Evolutionary conservation across 1,140 invertebrate species (phyloP).

Genomic region (Galleria mellonella): DNA sequence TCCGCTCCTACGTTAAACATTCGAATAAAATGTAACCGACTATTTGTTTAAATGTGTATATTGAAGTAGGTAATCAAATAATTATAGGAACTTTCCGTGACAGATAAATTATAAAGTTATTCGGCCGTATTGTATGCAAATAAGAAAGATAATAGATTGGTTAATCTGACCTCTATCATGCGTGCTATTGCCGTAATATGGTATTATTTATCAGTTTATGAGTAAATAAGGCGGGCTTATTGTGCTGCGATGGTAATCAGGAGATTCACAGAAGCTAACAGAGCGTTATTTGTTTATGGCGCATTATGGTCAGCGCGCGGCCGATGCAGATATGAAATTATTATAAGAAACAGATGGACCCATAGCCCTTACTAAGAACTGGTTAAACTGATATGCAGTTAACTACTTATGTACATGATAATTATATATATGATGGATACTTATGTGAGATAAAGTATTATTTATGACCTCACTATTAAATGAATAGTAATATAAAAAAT

Average conservation of each 20-base stretch:
- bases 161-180: constrained; percentile 11
- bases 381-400: too few species aligned
- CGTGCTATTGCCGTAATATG: constrained; percentile 15
- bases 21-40: constrained; percentile 17
- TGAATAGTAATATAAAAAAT: too few species aligned
- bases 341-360: constrained; percentile 51
- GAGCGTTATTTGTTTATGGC: constrained; percentile 40
- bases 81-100: constrained; percentile 6
- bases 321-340: constrained; percentile 49
- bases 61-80: constrained; percentile 3
- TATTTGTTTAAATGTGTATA: constrained; percentile 6
- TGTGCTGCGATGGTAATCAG: constrained; percentile 33
- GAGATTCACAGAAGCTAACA: constrained; percentile 58
- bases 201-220: constrained; percentile 36
- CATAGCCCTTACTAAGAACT: constrained; percentile 8
- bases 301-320: constrained; percentile 27
- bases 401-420: too few species aligned
- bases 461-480: too few species aligned
- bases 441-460: too few species aligned
- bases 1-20: constrained; percentile 6
- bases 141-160: constrained; percentile 11
- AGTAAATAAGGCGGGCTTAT: constrained; percentile 23
- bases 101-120: constrained; percentile 12
- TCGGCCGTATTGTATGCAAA: constrained; percentile 22
- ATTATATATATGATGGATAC: too few species aligned